Evolutionary conservation across 2,797 vertebrate genomes (phyloP).

Genomic region (Typhlichthys subterraneus): DNA sequence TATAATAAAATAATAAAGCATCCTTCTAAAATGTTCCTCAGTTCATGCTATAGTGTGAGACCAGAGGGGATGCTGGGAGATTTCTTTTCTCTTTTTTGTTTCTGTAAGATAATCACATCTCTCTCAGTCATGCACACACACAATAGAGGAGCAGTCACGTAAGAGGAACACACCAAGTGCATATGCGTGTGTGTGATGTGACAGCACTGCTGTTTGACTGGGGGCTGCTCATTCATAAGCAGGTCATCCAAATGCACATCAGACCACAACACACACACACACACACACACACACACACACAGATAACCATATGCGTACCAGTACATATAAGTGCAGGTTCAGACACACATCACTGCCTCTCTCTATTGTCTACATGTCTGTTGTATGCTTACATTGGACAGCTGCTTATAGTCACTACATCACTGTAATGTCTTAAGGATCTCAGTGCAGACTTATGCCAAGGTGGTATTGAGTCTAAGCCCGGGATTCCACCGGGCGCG

Average conservation of each 20-base stretch:
- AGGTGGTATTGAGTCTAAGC: no score
- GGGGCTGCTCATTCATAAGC: slow-evolving; percentile 45
- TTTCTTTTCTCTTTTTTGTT: slow-evolving; percentile 7
- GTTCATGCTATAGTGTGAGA: slow-evolving; percentile 6
- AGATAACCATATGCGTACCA: background rate
- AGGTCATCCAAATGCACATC: slow-evolving; percentile 22
- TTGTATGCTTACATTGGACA: slow-evolving; percentile 28
- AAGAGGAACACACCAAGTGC: slow-evolving; percentile 34
- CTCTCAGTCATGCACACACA: slow-evolving; percentile 7
- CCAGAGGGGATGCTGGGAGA: slow-evolving; percentile 5
- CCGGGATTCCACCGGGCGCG: no score
- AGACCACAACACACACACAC: background rate
- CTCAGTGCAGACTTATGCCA: no score
- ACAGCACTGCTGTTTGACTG: slow-evolving; percentile 32
- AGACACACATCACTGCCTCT: slow-evolving; percentile 5
- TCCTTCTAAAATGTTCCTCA: no score
- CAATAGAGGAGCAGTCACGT: slow-evolving; percentile 51
- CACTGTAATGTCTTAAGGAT: no score
- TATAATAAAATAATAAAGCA: no score
- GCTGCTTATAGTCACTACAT: background rate
- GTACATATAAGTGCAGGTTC: background rate
- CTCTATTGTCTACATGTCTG: slow-evolving; percentile 15
- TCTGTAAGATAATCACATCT: slow-evolving; percentile 36
- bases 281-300: slow-evolving; percentile 9
- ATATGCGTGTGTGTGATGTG: slow-evolving; percentile 9